phyloP scores from a whole-genome alignment of 2,797 vertebrate species.

The Gymnoscopelus microlampas region DNA sequence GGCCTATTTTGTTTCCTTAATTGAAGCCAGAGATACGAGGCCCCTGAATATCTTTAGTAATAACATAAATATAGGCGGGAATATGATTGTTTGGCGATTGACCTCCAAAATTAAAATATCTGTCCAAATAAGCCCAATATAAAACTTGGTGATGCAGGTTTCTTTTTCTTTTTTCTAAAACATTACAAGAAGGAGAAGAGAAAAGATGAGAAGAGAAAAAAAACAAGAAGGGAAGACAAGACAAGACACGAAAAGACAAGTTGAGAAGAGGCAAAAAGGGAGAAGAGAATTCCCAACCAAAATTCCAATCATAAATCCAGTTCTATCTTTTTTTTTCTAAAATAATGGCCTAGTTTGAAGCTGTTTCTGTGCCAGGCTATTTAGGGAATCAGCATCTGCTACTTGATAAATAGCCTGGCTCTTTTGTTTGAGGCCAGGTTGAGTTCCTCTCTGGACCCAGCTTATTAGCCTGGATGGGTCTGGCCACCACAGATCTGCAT shows the following conservation, averaged over 20 bases:
- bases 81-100: slow-evolving; percentile 62
- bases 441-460: slow-evolving; percentile 73
- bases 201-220: neutral
- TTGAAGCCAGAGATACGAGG: slow-evolving; percentile 87
- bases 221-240: neutral
- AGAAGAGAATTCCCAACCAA: slow-evolving; percentile 36
- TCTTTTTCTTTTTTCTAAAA: slow-evolving; percentile 18
- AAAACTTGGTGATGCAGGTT: slow-evolving; percentile 15
- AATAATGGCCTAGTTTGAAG: slow-evolving; percentile 85
- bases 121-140: slow-evolving; percentile 56
- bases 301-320: slow-evolving; percentile 74
- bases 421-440: slow-evolving; percentile 83
- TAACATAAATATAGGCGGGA: slow-evolving; percentile 78
- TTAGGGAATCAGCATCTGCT: slow-evolving; percentile 85
- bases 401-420: slow-evolving; percentile 83
- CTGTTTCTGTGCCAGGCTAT: slow-evolving; percentile 84
- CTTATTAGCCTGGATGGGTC: slow-evolving; percentile 59
- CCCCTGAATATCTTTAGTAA: slow-evolving; percentile 77
- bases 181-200: slow-evolving; percentile 20
- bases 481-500: slow-evolving; percentile 49
- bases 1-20: slow-evolving; percentile 83
- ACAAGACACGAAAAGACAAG: slow-evolving; percentile 23
- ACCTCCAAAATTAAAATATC: slow-evolving; percentile 58
- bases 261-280: slow-evolving; percentile 35
- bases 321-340: slow-evolving; percentile 54